Evolutionary conservation across 2,888 invertebrate genomes (phyloP), one percentile per base, ranked within the genome.

Genomic region (Notodonta ziczac): DNA sequence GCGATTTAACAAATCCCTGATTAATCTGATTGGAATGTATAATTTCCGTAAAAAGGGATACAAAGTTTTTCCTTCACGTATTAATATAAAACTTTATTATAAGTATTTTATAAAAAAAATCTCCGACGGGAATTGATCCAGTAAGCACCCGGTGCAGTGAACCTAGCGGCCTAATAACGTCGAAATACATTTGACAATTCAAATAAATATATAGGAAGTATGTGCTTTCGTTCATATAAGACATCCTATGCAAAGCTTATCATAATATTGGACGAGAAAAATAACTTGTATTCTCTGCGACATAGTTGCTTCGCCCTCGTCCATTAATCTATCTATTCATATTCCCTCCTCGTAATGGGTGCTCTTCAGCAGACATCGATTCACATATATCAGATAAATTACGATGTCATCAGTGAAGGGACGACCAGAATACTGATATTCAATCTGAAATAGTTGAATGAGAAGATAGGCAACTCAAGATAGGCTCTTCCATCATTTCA

Each of bases 261-360:
- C 35, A 35, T 7, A 13, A 13, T 46, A 10, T n/a, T 24, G 24
- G 24, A 24, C n/a, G 5, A 10, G 44, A n/a, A 46, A 46, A n/a
- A 46, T 46, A n/a, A 5, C 46, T 2, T n/a, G 5, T n/a, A 46
- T n/a, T 46, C 46, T 46, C 46, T 46, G 10, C 12, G 46, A 46
- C n/a, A 46, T 46, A n/a, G 13, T 6, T 13, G n/a, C 46, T 46
- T n/a, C n/a, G n/a, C 8, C 24, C 12, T 32, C 13, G 12, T 10
- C 32, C 52, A 55, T 55, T 40, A 55, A 55, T 55, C 55, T 55
- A 7, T 55, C 40, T 35, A 40, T 40, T 55, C 40, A 55, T 55
- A 55, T 39, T 52, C 32, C 32, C 52, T 52, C 32, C 32, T 10
- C 40, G 40, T 55, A 40, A 55, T 55, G 55, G 10, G 52, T 52